Base-by-base conservation (phyloP, 2,888 invertebrate species). In the Acanthosepion lycidas region DNA sequence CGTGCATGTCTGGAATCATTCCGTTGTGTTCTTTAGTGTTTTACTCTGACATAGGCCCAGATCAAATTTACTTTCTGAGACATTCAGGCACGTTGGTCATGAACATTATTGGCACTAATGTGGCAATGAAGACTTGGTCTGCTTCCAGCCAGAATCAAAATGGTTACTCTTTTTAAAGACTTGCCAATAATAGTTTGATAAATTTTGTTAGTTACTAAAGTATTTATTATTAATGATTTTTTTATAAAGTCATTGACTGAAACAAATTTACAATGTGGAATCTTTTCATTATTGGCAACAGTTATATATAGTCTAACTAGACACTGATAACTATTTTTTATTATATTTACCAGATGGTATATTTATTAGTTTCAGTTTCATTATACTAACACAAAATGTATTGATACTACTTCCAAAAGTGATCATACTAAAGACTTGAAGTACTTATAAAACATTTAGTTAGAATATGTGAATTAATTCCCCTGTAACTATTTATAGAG, bases 1-100 rank as follows among this genome's bases (percentile, higher is more conserved):
- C n/a, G 33, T 78, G 78, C 78, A 78, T 78, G 78, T 78, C 78
- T 78, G 78, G n/a, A 78, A 78, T n/a, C n/a, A 78, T 78, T 78
- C 78, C n/a, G 9, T 78, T 78, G 15, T n/a, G n/a, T n/a, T 78
- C n/a, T 18, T 33, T 78, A n/a, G n/a, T 12, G 12, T 78, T 78
- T 78, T 78, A 12, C 78, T 15, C 78, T 78, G 78, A 78, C 78
- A 78, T 78, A 9, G 33, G 78, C n/a, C 15, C 3, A 78, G 78
- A 78, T 78, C 78, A 78, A n/a, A 78, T 78, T 78, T n/a, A n/a
- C 12, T 15, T 78, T 78, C 78, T 78, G n/a, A 78, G 78, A 78
- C 78, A 78, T 78, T n/a, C 18, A n/a, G 78, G 33, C 78, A 33
- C 78, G n/a, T n/a, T n/a, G 9, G 15, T 78, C n/a, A 8, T 12